phyloP scores from a whole-genome alignment of 2,888 invertebrate species.

The Nowickia ferox region DNA sequence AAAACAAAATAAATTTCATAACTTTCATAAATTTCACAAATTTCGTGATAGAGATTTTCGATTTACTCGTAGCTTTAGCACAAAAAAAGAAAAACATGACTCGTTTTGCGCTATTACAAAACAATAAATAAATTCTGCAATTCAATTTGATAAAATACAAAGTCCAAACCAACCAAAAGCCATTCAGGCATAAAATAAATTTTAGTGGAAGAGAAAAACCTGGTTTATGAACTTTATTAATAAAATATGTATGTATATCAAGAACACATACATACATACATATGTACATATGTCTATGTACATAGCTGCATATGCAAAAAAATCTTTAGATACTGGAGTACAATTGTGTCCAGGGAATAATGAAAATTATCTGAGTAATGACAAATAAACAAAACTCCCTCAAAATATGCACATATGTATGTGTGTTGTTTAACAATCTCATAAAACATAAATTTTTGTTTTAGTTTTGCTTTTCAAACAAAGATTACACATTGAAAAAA shows the following conservation, averaged over 20 bases:
- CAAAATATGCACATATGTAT: too few species aligned
- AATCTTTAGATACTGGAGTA: too few species aligned
- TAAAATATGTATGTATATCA: constrained; percentile 1
- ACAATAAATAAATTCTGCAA: constrained; percentile 13
- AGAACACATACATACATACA: not conserved
- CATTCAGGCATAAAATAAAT: constrained; percentile 63
- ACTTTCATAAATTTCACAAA: not conserved
- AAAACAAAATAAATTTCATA: constrained; percentile 12
- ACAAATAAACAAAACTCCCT: too few species aligned
- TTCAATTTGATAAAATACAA: constrained; percentile 38
- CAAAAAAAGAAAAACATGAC: too few species aligned
- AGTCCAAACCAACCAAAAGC: not conserved
- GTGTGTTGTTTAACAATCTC: too few species aligned
- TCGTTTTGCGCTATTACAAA: not conserved
- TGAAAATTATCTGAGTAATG: too few species aligned
- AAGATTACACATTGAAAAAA: too few species aligned
- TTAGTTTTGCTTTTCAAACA: too few species aligned
- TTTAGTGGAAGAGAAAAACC: constrained; percentile 11
- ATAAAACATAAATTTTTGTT: too few species aligned
- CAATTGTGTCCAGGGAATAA: too few species aligned
- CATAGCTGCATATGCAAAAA: not conserved
- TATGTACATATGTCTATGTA: not conserved
- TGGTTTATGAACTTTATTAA: constrained; percentile 31
- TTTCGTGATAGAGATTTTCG: constrained; percentile 28
- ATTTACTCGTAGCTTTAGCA: not conserved